Evolutionary conservation across 2,888 invertebrate species (phyloP), one percentile per base, ranked within the genome.

Genomic region (Pseudoips prasinana): DNA sequence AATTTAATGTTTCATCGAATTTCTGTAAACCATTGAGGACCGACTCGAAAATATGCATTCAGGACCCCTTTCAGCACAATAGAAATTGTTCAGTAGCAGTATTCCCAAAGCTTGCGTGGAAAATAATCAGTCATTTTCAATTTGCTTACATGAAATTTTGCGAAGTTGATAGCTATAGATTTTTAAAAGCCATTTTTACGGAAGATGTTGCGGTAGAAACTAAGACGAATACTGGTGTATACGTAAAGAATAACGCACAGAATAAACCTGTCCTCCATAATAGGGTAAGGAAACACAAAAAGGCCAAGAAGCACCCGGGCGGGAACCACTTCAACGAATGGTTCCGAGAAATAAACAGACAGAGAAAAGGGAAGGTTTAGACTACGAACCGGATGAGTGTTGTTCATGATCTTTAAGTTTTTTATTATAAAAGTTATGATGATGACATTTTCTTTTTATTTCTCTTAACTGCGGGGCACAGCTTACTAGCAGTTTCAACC

Each of bases 1-100:
- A 76, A 60, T 8, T 38, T 1, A 67, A 62, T 39, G 29, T 79
- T 1, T 22, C 23, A 5, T 36, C 40, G 1, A 49, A 64, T n/a
- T 4, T 46, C 6, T 61, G 63, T 33, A 45, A 46, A 33, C 53
- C 67, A 0, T 47, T 90, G 7, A 71, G 65, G 36, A 43, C 67
- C 0, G 60, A 80, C 7, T 57, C 71, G 1, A 45, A 67, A 0
- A 68, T 92, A 35, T 92, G 91, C 44, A 40, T 93, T 3, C 92
- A 93, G 65, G 93, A 93, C 72, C 92, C 92, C 0, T 91, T 92
- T 43, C 91, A 92, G 44, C 90, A 91, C 23, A 75, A 65, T 28
- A 78, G 84, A 30, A 93, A 92, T 55, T 62, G 89, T 22, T 66
- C 88, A 0, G 44, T 44, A 1, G 58, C 56, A 3, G 67, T 89